Conservation (phyloP, 2,888 invertebrate genomes). For the Hydroisotoma schaefferi region DNA sequence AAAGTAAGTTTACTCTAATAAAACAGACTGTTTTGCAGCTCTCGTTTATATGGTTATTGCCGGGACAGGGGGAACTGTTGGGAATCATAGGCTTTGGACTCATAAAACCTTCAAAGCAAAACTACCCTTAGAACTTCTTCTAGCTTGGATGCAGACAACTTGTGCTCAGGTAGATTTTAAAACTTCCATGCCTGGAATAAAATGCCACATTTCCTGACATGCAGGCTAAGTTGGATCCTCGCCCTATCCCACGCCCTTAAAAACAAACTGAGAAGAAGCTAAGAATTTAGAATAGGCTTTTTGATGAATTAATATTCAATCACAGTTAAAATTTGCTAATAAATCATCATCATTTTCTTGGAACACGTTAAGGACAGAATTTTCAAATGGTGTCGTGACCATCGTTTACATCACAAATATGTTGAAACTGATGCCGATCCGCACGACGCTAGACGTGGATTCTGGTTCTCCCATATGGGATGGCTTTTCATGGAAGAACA, state of each 20-base stretch:
- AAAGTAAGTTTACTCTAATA: too few species aligned
- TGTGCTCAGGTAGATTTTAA: slow-evolving; percentile 14
- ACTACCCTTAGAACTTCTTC: slow-evolving; percentile 8
- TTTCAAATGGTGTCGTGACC: slow-evolving; percentile 17
- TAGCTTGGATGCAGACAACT: slow-evolving; percentile 20
- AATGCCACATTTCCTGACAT: too few species aligned
- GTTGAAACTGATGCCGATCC: slow-evolving; percentile 91
- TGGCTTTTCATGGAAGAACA: slow-evolving; percentile 90
- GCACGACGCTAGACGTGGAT: slow-evolving; percentile 84
- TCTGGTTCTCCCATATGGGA: slow-evolving; percentile 93
- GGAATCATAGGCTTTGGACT: slow-evolving; percentile 29
- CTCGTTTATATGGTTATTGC: background rate
- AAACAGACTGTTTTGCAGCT: background rate
- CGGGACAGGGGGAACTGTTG: slow-evolving; percentile 2
- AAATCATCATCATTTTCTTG: too few species aligned
- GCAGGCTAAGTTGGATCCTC: too few species aligned
- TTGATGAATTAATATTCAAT: too few species aligned
- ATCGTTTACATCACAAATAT: slow-evolving; percentile 53
- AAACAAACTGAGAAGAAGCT: too few species aligned
- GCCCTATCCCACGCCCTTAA: too few species aligned
- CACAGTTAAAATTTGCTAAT: too few species aligned
- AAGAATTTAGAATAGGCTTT: too few species aligned
- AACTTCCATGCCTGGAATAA: background rate
- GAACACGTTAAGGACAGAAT: slow-evolving; percentile 20
- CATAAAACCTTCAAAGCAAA: slow-evolving; percentile 31